Evolutionary conservation across 2,797 vertebrate species (phyloP), one percentile per base, ranked within the genome.

Genomic region (Acropternis orthonyx): DNA sequence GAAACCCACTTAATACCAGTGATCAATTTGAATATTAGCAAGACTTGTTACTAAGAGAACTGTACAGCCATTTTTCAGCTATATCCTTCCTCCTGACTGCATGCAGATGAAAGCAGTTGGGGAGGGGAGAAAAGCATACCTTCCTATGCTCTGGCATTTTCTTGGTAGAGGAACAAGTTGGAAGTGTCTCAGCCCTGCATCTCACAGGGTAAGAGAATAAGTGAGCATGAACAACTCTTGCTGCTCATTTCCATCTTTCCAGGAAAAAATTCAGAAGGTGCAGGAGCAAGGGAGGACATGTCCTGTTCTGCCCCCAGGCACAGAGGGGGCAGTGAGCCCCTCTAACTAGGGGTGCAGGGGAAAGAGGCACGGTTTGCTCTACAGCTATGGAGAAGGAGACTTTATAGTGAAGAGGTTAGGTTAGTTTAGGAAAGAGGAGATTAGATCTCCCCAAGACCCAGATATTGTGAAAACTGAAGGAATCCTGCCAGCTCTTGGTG

Each of bases 271-370:
- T 21, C 59, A 12, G 10, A 51, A 81, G 14, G 24, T 84, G 46
- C 21, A 65, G 32, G 56, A 91, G 14, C 12, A 41, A 89, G 28
- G 58, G 39, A 85, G 19, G 14, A 48, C 1, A 2, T 22, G 28
- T 36, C 46, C 34, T 0, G 0, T 67, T 80, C 28, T 83, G 13
- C 13, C 8, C 8, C 34, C 24, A 49, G 76, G 17, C 27, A 43
- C 17, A 1, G 2, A 58, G 30, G 7, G 17, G 28, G 1, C 39
- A 63, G 32, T n/a, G 30, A 80, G 30, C 27, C 51, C 13, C 24
- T 59, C 30, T 51, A 21, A 37, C 13, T 37, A 2, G 14, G 43
- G 30, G 21, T 73, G 39, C 5, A 20, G 24, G 6, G 17, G 5
- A 37, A 61, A 56, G 27, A 32, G 30, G 54, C 58, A 46, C 0